Evolutionary conservation across 2,888 invertebrate species (phyloP), one percentile per base, ranked within the genome.

Genomic region (Oithona nana): DNA sequence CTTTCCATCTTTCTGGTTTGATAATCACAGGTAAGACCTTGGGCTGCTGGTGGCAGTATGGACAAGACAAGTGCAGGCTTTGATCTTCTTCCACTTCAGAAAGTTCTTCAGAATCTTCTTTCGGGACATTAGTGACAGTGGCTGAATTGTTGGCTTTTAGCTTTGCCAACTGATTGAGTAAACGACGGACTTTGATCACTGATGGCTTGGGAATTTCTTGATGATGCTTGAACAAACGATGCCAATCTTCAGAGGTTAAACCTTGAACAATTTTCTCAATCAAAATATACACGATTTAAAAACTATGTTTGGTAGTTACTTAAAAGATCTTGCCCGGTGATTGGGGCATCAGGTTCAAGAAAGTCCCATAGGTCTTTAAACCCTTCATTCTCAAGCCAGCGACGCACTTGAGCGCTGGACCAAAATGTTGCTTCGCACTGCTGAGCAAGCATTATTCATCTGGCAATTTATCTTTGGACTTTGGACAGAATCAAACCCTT

Each of bases 1-100:
- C 83, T 77, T 93, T 93, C 78, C 86, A 85, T 67, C 90, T 82
- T 75, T 94, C 93, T 54, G 90, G 86, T 68, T 83, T 83, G 67
- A 88, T 78, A 71, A 80, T 80, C 59, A 81, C 81, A 56, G 83
- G 81, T 67, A 80, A 78, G 24, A 11, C 16, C 39, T 39, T 39
- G 8, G 39, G 8, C 16, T 16, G 39, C 8, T 39, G 6, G 39
- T 39, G 39, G 16, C 39, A 39, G 16, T 39, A 39, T 16, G 39
- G 39, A 39, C 39, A 39, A 39, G 39, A 11, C 8, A 16, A 6
- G 8, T 6, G 16, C 8, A 39, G 39, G 6, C 16, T 16, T 6
- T 6, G 39, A 11, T 39, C 16, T 6, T 16, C 16, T 39, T 6
- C 39, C 6, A 39, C 39, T 16, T 39, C 39, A 6, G 39, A 39